Evolutionary conservation across 2,113 vertebrate genomes (phyloP), one percentile per base, ranked within the genome.

Genomic region (Scartelaos histophorus): DNA sequence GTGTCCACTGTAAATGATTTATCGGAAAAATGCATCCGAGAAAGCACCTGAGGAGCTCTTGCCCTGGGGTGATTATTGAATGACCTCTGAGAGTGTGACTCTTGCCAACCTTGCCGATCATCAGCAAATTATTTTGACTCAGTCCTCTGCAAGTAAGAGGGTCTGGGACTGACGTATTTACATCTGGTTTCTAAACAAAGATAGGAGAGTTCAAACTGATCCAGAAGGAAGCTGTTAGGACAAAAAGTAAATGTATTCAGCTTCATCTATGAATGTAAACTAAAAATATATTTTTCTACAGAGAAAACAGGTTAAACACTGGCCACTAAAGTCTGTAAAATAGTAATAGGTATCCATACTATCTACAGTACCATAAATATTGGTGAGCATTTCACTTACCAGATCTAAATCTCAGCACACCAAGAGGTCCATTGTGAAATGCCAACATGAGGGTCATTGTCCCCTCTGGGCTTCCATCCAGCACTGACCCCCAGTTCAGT

Each of bases 381-480:
- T 43, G 2, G 17, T 64, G 61, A 21, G 10, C 9, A n/a, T 29
- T 73, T 45, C 51, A 88, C 94, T 91, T 87, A 98, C 98, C 97
- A 35, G 94, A 90, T 92, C 91, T 95, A 81, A 98, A 95, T 46
- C 89, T 92, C 78, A 99, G 88, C 2, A 91, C 91, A 81, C 95
- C 97, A 38, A 98, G 68, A 21, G 96, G 97, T 83, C 97, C 97
- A 76, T 89, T 92, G 64, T 95, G 92, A 68, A 97, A 97, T 69
- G 84, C 90, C 67, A 98, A 70, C 84, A 96, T 91, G 74, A 99
- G 84, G 47, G 92, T 70, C 72, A 92, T 88, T 6, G 78, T 15
- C 58, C 80, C 70, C 12, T 91, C 90, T 10, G 81, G 22, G 35
- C 83, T 91, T 70, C 88, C 82, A 53, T 90, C 84, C 38, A 70